phyloP scores from a whole-genome alignment of 2,797 vertebrate genomes.

The Liparis tanakae region DNA sequence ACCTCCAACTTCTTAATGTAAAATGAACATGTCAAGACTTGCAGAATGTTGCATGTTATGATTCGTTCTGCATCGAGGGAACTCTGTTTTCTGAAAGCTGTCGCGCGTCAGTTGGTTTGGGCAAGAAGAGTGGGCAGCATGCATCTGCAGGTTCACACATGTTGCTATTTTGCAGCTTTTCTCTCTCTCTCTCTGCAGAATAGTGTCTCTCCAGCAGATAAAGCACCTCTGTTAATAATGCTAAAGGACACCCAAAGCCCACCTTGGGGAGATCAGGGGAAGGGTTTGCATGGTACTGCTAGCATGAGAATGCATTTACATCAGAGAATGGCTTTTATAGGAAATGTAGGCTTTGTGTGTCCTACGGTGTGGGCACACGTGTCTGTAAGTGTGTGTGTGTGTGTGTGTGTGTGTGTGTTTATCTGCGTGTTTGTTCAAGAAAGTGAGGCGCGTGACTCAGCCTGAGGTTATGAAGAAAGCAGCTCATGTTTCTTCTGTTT shows the following conservation, averaged over 20 bases:
- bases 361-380: neutral
- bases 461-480: conserved; percentile 61
- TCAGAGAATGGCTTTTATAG: conserved; percentile 35
- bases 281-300: conserved; percentile 40
- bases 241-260: conserved; percentile 36
- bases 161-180: conserved; percentile 31
- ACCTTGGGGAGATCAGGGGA: conserved; percentile 6
- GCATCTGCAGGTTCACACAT: conserved; percentile 29
- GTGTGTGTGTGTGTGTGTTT: conserved; percentile 32
- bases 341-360: conserved; percentile 23
- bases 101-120: conserved; percentile 42
- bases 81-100: neutral
- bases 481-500: conserved; percentile 71
- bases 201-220: conserved; percentile 11
- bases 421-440: conserved; percentile 63
- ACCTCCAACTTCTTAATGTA: conserved; percentile 24
- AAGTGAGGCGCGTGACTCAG: conserved; percentile 69
- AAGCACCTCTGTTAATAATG: conserved; percentile 17
- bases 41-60: conserved; percentile 20
- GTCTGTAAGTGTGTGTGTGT: neutral
- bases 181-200: neutral
- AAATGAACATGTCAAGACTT: conserved; percentile 36
- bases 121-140: conserved; percentile 19
- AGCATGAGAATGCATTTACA: conserved; percentile 41
- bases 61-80: conserved; percentile 4